Conservation (phyloP, 2,797 vertebrate species). For the Neostethus bicornis region DNA sequence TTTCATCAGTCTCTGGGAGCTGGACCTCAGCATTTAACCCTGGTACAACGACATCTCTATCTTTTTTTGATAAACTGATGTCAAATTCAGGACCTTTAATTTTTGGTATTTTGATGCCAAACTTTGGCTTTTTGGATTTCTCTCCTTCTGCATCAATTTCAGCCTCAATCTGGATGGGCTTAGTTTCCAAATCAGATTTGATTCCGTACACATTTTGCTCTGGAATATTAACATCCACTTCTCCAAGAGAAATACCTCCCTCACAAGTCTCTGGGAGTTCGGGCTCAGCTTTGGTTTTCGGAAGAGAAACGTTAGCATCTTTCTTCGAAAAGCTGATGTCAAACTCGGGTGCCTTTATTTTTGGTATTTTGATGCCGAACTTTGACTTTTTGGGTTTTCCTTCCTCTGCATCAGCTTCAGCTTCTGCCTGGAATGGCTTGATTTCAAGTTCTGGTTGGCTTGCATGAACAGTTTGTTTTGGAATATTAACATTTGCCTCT, state of each 20-base stretch:
- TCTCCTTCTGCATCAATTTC: constrained; percentile 23
- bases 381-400: constrained; percentile 53
- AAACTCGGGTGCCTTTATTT: constrained; percentile 34
- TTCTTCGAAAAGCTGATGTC: constrained; percentile 40
- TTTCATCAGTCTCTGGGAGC: constrained; percentile 10
- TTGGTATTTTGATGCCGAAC: constrained; percentile 25
- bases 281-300: constrained; percentile 20
- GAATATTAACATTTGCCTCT: constrained; percentile 27
- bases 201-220: constrained; percentile 25
- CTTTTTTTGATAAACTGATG: constrained; percentile 36
- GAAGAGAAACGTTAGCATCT: constrained; percentile 17
- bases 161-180: constrained; percentile 22
- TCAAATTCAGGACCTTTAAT: constrained; percentile 30
- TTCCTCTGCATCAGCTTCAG: constrained; percentile 24
- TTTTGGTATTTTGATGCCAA: constrained; percentile 38
- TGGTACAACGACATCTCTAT: constrained; percentile 17
- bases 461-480: constrained; percentile 17
- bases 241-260: constrained; percentile 20
- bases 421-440: constrained; percentile 21
- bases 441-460: constrained; percentile 23
- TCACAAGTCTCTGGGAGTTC: constrained; percentile 26
- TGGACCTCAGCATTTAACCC: constrained; percentile 11
- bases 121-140: constrained; percentile 55
- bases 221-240: constrained; percentile 26
- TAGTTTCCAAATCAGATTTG: constrained; percentile 25